Percentiles rank a stretch among this genome's conserved stretches.
Conservation (phyloP, 2,113 vertebrate species). For the Illadopsis cleaveri region DNA sequence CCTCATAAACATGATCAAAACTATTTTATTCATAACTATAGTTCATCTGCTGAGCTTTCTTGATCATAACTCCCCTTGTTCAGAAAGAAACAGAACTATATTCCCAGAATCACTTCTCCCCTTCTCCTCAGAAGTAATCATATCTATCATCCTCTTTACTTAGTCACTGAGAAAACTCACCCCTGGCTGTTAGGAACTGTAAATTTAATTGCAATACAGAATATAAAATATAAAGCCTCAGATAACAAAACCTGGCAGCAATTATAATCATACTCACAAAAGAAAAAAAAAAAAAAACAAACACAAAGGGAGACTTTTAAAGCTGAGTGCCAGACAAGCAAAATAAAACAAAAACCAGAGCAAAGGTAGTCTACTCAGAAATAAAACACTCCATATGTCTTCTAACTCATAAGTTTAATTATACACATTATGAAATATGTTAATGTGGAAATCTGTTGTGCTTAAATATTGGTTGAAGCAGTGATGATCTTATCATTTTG, state of each 20-base stretch:
- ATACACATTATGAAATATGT: not conserved
- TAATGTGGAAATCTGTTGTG: not conserved
- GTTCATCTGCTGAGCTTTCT: not conserved
- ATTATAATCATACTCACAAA: not conserved
- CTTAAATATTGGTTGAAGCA: not conserved
- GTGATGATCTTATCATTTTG: not conserved
- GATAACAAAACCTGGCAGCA: not conserved
- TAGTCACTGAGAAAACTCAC: not conserved
- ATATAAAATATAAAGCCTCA: not conserved
- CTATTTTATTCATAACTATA: not conserved
- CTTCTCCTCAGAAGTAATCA: not conserved
- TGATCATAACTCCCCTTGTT: not conserved
- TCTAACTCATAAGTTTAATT: not conserved
- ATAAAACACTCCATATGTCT: not conserved
- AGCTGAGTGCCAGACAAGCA: not conserved
- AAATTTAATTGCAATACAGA: slow-evolving; percentile 14
- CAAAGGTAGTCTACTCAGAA: not conserved
- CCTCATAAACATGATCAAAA: not conserved
- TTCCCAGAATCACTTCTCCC: not conserved
- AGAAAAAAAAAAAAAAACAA: no score
- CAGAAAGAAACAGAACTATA: not conserved
- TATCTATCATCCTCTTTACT: not conserved
- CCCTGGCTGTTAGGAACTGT: slow-evolving; percentile 10
- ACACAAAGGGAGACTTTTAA: not conserved
- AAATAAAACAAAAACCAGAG: not conserved